phyloP scores from a whole-genome alignment of 2,888 invertebrate species.

The Philereme vetulata region DNA sequence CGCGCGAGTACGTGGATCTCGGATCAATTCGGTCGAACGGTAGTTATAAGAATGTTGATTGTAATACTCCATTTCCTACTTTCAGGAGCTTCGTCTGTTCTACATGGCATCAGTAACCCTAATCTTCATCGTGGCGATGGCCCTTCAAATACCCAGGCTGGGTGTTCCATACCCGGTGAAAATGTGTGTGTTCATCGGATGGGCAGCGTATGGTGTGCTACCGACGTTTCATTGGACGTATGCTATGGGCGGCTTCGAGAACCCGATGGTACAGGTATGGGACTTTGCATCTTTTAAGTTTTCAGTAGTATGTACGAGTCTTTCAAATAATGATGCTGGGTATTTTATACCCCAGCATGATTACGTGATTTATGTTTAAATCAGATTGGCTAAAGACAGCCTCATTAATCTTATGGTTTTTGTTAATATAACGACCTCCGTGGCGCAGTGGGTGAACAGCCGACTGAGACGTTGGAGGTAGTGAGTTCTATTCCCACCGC shows the following conservation, averaged over 20 bases:
- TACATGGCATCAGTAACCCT: slow-evolving; percentile 92
- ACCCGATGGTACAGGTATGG: slow-evolving; percentile 91
- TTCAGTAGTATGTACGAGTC: too few species aligned
- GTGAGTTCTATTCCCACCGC: too few species aligned
- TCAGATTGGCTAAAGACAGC: too few species aligned
- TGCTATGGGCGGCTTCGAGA: slow-evolving; percentile 93
- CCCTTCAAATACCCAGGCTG: slow-evolving; percentile 89
- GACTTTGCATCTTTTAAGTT: background rate
- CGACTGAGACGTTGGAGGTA: too few species aligned
- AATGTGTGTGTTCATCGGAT: slow-evolving; percentile 91
- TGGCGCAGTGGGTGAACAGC: too few species aligned
- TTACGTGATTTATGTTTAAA: too few species aligned
- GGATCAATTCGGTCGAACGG: too few species aligned
- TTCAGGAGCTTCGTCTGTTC: slow-evolving; percentile 89
- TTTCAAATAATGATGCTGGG: too few species aligned
- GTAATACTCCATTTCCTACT: slow-evolving; percentile 34
- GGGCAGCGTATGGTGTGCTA: slow-evolving; percentile 95
- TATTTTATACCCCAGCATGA: too few species aligned
- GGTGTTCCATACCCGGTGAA: slow-evolving; percentile 88
- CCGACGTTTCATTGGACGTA: slow-evolving; percentile 96
- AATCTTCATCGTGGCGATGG: slow-evolving; percentile 92
- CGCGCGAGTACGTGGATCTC: too few species aligned
- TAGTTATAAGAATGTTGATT: background rate
- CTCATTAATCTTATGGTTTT: too few species aligned
- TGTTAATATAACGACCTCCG: too few species aligned